These are phyloP conservation scores for Melanotaenia trifasciata DNA, from an alignment of 2,797 vertebrate species.

Conservation along the genomic window DNA sequence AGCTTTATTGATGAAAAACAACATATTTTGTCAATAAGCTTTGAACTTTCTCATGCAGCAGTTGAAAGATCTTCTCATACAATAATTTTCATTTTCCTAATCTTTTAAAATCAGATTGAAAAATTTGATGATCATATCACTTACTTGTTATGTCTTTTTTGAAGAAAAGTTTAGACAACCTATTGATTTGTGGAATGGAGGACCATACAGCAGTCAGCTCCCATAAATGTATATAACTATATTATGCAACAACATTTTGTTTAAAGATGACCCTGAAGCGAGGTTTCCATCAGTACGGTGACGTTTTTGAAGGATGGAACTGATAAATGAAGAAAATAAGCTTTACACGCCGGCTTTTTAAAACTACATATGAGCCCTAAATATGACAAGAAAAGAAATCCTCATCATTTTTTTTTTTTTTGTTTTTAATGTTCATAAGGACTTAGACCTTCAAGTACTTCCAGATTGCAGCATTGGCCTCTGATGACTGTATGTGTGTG, in stretches of 20 bases:
- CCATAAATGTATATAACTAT: neutral
- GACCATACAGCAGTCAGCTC: neutral
- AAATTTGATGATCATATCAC: no score
- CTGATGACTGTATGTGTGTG: neutral
- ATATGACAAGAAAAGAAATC: neutral
- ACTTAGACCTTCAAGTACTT: neutral
- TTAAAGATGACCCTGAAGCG: neutral
- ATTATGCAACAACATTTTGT: neutral
- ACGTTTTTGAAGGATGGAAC: neutral
- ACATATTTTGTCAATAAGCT: no score
- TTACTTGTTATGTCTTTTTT: no score
- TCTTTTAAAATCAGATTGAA: no score
- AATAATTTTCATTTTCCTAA: no score
- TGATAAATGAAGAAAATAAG: neutral
- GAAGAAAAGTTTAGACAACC: no score
- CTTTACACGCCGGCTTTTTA: neutral
- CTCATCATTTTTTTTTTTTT: neutral
- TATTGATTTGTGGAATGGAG: no score
- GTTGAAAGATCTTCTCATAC: no score
- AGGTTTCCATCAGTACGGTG: neutral
- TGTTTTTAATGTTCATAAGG: neutral
- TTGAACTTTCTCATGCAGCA: no score
- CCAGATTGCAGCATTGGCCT: conserved; percentile 1
- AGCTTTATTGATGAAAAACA: no score
- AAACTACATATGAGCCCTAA: neutral